Evolutionary conservation across 2,797 vertebrate species (phyloP), one percentile per base, ranked within the genome.

Genomic region (Rhadinocentrus ornatus): DNA sequence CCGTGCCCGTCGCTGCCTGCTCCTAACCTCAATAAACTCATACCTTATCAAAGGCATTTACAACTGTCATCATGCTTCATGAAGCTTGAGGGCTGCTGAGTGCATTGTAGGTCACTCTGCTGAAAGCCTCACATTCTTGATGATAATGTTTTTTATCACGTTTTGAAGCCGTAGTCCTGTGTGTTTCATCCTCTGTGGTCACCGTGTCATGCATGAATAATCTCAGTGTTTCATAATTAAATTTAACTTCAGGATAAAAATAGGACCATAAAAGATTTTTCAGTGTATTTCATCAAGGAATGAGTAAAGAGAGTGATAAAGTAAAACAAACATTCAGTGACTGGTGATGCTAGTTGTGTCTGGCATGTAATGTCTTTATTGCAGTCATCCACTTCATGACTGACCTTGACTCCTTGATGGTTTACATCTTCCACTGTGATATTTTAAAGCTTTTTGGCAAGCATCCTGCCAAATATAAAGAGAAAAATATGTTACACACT

Each of bases 1-100:
- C 92, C 77, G 93, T 94, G 91, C 82, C 85, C 66, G 86, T 93
- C 94, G 89, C 91, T 89, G 91, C 88, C 92, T 91, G 87, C 88
- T 92, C 93, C 93, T 75, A 82, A 82, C 85, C 72, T 82, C 91
- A 78, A 94, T 94, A 94, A 94, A 93, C 75, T 85, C 29, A 2
- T 12, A 20, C 56, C 89, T 95, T 94, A 94, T 94, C 92, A 8
- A 73, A 76, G 8, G 22, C 74, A 53, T 94, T 94, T 93, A 94
- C 84, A 79, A 82, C 89, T 70, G 50, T 60, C 87, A 73, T 79
- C 75, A 73, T 79, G 77, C 76, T 52, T 78, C 63, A 71, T 53
- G 37, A 71, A 71, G 67, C 68, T 53, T 3, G 53, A 48, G 65
- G 60, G 32, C 76, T 68, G 81, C 65, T 2, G 59, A 56, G 81